Evolutionary conservation across 2,888 invertebrate genomes (phyloP), one percentile per base, ranked within the genome.

Genomic region (Spisula subtruncata): DNA sequence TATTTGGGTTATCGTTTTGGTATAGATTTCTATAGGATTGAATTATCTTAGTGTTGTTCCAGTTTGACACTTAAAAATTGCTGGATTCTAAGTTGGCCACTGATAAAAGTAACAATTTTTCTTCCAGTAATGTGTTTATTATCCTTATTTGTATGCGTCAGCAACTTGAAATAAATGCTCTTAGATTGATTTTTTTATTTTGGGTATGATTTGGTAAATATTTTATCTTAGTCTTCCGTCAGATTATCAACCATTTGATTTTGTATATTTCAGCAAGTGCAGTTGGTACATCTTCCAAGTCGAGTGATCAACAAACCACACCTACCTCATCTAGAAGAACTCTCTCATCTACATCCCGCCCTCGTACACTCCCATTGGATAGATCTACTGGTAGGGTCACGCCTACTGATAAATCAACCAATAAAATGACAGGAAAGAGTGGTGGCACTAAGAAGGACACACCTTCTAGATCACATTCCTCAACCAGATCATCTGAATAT

Each of bases 311-410:
- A 35, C 79, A 80, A 1, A 75, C 35, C 56, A 91, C 91, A n/a
- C 91, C 91, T 16, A 89, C 89, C 18, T 86, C 81, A 29, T 86
- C 81, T n/a, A 46, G 85, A 32, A 90, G 56, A 79, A n/a, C 85
- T 32, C 32, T 85, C 16, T 32, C 83, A 25, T 85, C 66, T 48
- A 81, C 83, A 79, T 86, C 91, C 35, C 87, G 92, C 32, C 93
- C 93, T 16, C 84, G 89, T 0, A 92, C 91, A 25, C 86, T 93
- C 32, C 85, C 87, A 75, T 75, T 93, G 83, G 92, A 89, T 85
- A 85, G 79, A 80, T 89, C 89, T 32, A 83, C 85, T 46, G 89
- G 86, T 29, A 89, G 83, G 46, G 85, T 25, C n/a, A 87, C 90
- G 18, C 87, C 90, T 35, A 88, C 90, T 29, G 90, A 87, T 29